phyloP scores from a whole-genome alignment of 2,888 invertebrate species.

The Acronicta leporina region DNA sequence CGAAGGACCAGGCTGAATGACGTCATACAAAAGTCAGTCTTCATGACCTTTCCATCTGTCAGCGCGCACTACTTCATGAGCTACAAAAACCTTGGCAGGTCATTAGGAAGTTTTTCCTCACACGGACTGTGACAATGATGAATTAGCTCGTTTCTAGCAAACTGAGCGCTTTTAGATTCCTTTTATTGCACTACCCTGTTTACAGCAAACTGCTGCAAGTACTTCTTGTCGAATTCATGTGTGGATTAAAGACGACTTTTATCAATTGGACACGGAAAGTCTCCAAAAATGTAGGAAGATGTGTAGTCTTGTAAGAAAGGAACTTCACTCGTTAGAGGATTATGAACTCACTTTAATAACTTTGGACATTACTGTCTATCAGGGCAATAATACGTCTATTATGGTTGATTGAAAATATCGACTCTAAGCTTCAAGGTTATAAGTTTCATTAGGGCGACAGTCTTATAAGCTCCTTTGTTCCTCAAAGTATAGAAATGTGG shows the following conservation, averaged over 20 bases:
- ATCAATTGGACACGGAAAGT: neutral
- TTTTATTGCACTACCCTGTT: constrained; percentile 53
- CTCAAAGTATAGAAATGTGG: constrained; percentile 19
- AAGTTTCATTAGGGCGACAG: neutral
- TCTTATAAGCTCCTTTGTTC: neutral
- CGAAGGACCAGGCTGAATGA: neutral
- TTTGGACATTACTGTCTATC: too few species aligned
- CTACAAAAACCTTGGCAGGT: constrained; percentile 65
- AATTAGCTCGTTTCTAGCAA: constrained; percentile 61
- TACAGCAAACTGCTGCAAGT: constrained; percentile 23
- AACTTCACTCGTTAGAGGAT: too few species aligned
- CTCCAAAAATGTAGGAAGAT: too few species aligned
- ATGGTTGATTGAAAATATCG: too few species aligned
- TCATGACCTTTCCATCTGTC: constrained; percentile 35
- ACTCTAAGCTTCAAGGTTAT: neutral
- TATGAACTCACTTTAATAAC: too few species aligned
- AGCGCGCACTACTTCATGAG: constrained; percentile 44
- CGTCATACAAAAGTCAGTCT: constrained; percentile 39
- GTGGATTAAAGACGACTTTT: too few species aligned
- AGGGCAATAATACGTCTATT: too few species aligned
- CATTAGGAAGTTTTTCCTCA: constrained; percentile 72
- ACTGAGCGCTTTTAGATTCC: constrained; percentile 45
- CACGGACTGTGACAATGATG: constrained; percentile 70
- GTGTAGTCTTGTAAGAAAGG: too few species aligned
- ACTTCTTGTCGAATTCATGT: neutral